Percentiles rank a stretch among this genome's conserved stretches.
Evolutionary conservation across 2,797 vertebrate genomes (phyloP).

Genomic region (Remorina albescens): DNA sequence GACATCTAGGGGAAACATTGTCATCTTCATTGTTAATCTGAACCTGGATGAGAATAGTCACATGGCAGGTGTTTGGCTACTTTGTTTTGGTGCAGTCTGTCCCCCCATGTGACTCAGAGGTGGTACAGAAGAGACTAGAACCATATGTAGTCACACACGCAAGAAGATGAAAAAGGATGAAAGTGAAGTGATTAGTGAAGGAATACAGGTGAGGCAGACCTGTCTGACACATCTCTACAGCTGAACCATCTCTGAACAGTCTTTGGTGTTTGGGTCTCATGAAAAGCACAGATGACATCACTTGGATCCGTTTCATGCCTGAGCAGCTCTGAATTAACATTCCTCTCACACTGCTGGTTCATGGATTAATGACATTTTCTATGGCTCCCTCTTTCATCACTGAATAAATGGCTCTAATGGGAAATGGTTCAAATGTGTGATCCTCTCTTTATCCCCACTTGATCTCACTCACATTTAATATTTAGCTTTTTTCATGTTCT

Average conservation of each 20-base stretch:
- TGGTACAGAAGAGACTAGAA: too few species aligned
- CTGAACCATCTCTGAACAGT: constrained; percentile 23
- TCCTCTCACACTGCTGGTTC: constrained; percentile 20
- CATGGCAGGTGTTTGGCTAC: too few species aligned
- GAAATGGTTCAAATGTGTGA: constrained; percentile 50
- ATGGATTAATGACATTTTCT: constrained; percentile 56
- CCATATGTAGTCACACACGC: neutral
- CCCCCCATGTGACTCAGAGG: too few species aligned
- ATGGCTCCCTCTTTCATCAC: constrained; percentile 52
- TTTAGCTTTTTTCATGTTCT: constrained; percentile 11
- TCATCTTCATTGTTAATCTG: too few species aligned
- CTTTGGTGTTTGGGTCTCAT: constrained; percentile 17
- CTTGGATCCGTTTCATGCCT: constrained; percentile 22
- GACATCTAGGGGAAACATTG: too few species aligned
- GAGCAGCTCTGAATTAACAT: constrained; percentile 33
- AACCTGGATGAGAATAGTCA: too few species aligned
- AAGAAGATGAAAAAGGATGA: constrained; percentile 33
- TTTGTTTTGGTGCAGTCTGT: too few species aligned
- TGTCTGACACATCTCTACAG: constrained; percentile 19
- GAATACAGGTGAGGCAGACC: constrained; percentile 4
- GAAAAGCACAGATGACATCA: constrained; percentile 27
- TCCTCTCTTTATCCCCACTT: constrained; percentile 52
- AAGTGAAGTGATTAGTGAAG: constrained; percentile 27
- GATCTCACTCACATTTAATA: constrained; percentile 36
- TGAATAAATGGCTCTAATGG: constrained; percentile 66